Conservation (phyloP, 2,797 vertebrate species). For the Oreonectes daqikongensis region DNA sequence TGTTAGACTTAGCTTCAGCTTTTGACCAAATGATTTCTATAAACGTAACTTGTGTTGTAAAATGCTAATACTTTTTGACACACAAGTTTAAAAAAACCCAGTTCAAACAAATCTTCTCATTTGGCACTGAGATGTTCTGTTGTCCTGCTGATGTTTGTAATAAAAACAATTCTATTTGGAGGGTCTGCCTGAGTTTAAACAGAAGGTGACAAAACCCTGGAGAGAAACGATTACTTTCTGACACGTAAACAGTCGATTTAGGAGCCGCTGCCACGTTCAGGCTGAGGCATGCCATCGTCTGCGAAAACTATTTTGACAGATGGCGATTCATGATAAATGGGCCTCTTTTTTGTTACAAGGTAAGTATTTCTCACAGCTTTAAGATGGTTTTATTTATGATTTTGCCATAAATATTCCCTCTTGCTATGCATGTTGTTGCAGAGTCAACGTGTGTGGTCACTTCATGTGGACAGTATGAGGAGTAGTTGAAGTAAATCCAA, state of each 20-base stretch:
- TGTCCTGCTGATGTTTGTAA: neutral
- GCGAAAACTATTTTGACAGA: slow-evolving; percentile 65
- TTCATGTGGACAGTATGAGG: neutral
- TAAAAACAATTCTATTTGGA: neutral
- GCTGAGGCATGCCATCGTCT: slow-evolving; percentile 57
- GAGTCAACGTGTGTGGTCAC: slow-evolving; percentile 38
- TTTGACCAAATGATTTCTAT: neutral
- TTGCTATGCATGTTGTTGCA: slow-evolving; percentile 36
- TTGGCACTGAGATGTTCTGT: neutral
- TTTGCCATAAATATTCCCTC: slow-evolving; percentile 45
- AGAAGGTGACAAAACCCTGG: slow-evolving; percentile 34
- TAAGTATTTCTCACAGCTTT: slow-evolving; percentile 60
- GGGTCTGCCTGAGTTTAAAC: slow-evolving; percentile 20
- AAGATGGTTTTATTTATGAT: too few relatives aligned
- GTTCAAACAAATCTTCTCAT: neutral
- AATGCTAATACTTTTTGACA: neutral
- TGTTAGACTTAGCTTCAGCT: too few relatives aligned
- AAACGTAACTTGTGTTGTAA: neutral
- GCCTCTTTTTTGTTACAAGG: slow-evolving; percentile 46
- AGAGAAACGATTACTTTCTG: slow-evolving; percentile 52
- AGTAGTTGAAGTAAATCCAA: too few relatives aligned
- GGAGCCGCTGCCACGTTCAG: slow-evolving; percentile 52
- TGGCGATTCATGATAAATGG: slow-evolving; percentile 64
- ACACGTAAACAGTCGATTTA: slow-evolving; percentile 50
- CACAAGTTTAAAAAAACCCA: too few relatives aligned